Evolutionary conservation across 2,113 vertebrate species (phyloP).

Genomic region (Chinchilla lanigera): DNA sequence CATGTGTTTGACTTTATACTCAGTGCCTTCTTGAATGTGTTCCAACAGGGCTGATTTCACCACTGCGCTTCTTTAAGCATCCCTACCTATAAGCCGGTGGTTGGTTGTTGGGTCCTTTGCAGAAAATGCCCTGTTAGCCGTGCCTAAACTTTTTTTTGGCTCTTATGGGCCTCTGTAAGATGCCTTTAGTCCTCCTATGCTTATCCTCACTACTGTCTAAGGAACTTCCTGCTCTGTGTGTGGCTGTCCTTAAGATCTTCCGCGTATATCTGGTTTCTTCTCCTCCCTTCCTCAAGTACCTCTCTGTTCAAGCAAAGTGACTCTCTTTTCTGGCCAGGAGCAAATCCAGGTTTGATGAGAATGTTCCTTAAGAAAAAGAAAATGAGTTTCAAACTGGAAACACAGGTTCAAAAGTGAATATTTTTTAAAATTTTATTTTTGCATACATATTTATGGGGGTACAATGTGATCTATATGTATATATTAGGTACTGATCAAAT

Average conservation of each 20-base stretch:
- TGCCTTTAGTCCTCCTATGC: background rate
- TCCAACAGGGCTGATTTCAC: background rate
- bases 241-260: background rate
- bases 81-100: background rate
- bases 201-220: background rate
- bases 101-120: constrained; percentile 14
- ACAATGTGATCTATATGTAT: background rate
- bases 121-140: background rate
- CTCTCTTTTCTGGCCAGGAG: background rate
- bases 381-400: constrained; percentile 45
- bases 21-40: background rate
- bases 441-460: background rate
- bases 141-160: background rate
- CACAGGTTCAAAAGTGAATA: constrained; percentile 1
- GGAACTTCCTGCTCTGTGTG: background rate
- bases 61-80: background rate
- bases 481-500: background rate
- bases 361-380: constrained; percentile 24
- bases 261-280: background rate
- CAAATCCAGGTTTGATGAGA: constrained; percentile 33
- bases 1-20: background rate
- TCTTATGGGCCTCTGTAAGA: background rate
- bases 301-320: background rate
- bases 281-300: background rate
- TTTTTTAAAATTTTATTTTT: background rate